Evolutionary conservation across 1,140 invertebrate species (phyloP), one percentile per base, ranked within the genome.

Genomic region (Drosophila chauvacae): DNA sequence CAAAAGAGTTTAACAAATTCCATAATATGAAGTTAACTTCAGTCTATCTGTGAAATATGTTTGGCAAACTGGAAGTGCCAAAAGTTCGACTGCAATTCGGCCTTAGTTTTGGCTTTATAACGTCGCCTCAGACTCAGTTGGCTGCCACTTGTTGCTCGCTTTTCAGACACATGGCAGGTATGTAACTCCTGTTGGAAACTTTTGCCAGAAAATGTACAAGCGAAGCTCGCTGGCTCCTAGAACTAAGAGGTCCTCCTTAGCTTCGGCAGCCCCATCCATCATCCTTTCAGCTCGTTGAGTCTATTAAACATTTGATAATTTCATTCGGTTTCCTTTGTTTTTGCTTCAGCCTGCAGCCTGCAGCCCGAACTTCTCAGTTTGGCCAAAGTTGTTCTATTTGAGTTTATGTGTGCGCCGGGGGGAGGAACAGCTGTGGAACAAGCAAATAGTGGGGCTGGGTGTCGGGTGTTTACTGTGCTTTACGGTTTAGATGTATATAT

Each of bases 251-350:
- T 66, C 47, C 66, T 35, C 23, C n/a, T 61, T 23, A 55, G 39
- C 37, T 51, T 39, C 42, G 41, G 11, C 39, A 58, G 45, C 57
- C 51, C 57, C 79, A 87, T 86, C 61, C 79, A 87, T 84, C 84
- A 71, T 88, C 55, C 73, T 80, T 41, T 42, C 44, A 57, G 51
- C 62, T 77, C 57, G 68, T 63, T 70, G 80, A 80, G 77, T 88
- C 80, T 84, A 88, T 87, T 84, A 87, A 87, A 84, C 68, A 87
- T 88, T 87, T 88, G 84, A 88, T 90, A 90, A 88, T 88, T 88
- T 88, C 61, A 90, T 84, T 90, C 44, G 68, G 58, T 50, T 61
- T 33, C 68, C 63, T 69, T 75, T 75, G 58, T 70, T 75, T 78
- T 59, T 45, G 71, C 62, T 56, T 20, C 35, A 26, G 53, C 35